Evolutionary conservation across 2,797 vertebrate genomes (phyloP).

Genomic region (Notolabrus celidotus): DNA sequence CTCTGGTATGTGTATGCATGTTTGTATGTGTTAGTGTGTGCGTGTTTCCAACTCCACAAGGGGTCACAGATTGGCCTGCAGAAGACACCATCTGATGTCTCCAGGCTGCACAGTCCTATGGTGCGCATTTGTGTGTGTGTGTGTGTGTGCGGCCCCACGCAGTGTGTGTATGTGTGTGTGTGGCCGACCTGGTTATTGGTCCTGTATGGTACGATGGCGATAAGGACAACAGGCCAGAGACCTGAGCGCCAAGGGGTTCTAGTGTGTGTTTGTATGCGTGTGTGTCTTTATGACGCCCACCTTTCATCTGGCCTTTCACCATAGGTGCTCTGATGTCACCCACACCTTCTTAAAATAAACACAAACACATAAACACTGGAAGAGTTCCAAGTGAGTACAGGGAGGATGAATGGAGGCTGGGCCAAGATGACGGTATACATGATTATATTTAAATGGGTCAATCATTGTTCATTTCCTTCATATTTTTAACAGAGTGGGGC

Average conservation of each 20-base stretch:
- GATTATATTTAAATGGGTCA: background rate
- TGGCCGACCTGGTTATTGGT: conserved; percentile 64
- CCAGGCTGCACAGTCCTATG: conserved; percentile 50
- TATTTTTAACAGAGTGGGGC: too few relatives aligned
- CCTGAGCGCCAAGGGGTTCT: conserved; percentile 46
- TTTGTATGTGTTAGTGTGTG: conserved; percentile 19
- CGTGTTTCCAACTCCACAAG: conserved; percentile 42
- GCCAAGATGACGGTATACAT: background rate
- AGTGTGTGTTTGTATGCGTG: conserved; percentile 15
- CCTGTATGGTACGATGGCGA: conserved; percentile 81
- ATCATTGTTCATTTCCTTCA: background rate
- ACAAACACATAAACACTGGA: conserved; percentile 19
- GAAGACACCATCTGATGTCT: conserved; percentile 79
- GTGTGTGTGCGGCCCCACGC: background rate
- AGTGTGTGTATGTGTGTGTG: conserved; percentile 40
- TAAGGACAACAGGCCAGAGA: conserved; percentile 81
- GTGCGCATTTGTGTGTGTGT: conserved; percentile 50
- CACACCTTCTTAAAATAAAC: conserved; percentile 80
- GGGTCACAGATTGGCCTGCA: conserved; percentile 72
- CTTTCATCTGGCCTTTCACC: conserved; percentile 83
- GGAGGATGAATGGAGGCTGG: background rate
- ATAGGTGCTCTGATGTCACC: conserved; percentile 82
- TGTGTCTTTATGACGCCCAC: conserved; percentile 73
- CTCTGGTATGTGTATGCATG: conserved; percentile 9
- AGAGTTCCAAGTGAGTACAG: conserved; percentile 22